A percentile compares a stretch with the other conserved stretches of the same genome.
These are phyloP conservation scores for Jordanella pulchra DNA, from an alignment of 2,797 vertebrate genomes.

Conservation along the genomic window DNA sequence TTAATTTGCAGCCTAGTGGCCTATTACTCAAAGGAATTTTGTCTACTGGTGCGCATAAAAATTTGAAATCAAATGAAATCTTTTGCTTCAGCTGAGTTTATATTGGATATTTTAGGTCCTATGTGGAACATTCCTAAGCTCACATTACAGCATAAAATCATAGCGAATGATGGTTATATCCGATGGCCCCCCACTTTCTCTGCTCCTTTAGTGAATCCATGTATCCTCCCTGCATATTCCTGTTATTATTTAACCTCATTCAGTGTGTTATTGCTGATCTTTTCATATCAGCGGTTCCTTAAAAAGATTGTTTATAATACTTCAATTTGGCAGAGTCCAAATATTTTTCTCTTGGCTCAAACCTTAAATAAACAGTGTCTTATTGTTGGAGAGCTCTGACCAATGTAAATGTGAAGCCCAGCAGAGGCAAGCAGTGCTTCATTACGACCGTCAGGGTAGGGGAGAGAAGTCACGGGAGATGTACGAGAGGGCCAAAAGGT, in stretches of 20 bases:
- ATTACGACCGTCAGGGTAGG: constrained; percentile 52
- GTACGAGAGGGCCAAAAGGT: constrained; percentile 53
- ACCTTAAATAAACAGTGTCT: constrained; percentile 79
- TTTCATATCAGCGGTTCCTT: constrained; percentile 68
- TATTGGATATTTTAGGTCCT: constrained; percentile 49
- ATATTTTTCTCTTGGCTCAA: constrained; percentile 78
- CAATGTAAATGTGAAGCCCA: constrained; percentile 53
- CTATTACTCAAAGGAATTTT: constrained; percentile 36
- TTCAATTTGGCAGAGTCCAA: constrained; percentile 80
- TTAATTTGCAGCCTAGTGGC: constrained; percentile 27
- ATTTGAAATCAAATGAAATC: constrained; percentile 34
- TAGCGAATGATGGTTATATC: constrained; percentile 42
- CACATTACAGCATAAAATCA: constrained; percentile 38
- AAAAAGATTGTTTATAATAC: constrained; percentile 80
- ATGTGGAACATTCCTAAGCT: constrained; percentile 32
- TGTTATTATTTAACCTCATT: constrained; percentile 70
- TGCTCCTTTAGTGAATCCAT: constrained; percentile 48
- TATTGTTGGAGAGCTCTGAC: constrained; percentile 76
- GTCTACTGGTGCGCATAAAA: constrained; percentile 41
- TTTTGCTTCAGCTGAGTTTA: constrained; percentile 35
- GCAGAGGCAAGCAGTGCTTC: constrained; percentile 51
- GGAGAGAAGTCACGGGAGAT: constrained; percentile 47
- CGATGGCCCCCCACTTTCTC: constrained; percentile 22
- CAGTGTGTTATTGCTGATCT: constrained; percentile 71
- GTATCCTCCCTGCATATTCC: constrained; percentile 51